Evolutionary conservation across 1,140 invertebrate genomes (phyloP), one percentile per base, ranked within the genome.

Genomic region (Oppia nitens): DNA sequence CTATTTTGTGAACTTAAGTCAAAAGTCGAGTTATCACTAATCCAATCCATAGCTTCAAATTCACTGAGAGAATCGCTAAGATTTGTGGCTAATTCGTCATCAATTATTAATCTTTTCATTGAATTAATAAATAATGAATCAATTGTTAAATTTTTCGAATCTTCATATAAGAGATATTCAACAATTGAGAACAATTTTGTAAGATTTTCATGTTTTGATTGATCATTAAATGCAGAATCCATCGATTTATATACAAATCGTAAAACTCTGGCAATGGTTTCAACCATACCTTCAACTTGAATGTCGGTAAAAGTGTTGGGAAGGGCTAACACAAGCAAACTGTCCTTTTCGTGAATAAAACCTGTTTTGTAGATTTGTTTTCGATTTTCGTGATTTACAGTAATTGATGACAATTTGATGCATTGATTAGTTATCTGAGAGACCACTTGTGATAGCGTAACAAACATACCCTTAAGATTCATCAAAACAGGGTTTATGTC

Each of bases 41-140:
- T n/a, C 57, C 57, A 58, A 40, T 58, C 57, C 57, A 51, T 58
- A 6, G 57, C 27, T 52, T 58, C 57, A 23, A 51, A 58, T 20
- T 58, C 57, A 28, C 21, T 53, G 2, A 58, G 21, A 2, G 28
- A 26, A n/a, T 58, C 57, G 50, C 40, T 32, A 14, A 58, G 11
- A 40, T 26, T 26, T 6, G 51, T 23, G 47, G 32, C 3, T 51
- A 58, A 25, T 21, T 51, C 48, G 20, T 58, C 57, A 47, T 58
- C 57, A 21, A 58, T 50, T 11, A 58, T 27, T 24, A 58, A 52
- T 40, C 26, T 51, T 17, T 58, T 47, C 12, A 27, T n/a, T 27
- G 32, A 23, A 25, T 52, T 24, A 21, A 58, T 14, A 51, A 26
- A 49, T 14, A 50, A 50, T 14, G 23, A 40, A 6, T 40, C 32